Conservation (phyloP, 2,113 vertebrate species). For the Callipepla californica region DNA sequence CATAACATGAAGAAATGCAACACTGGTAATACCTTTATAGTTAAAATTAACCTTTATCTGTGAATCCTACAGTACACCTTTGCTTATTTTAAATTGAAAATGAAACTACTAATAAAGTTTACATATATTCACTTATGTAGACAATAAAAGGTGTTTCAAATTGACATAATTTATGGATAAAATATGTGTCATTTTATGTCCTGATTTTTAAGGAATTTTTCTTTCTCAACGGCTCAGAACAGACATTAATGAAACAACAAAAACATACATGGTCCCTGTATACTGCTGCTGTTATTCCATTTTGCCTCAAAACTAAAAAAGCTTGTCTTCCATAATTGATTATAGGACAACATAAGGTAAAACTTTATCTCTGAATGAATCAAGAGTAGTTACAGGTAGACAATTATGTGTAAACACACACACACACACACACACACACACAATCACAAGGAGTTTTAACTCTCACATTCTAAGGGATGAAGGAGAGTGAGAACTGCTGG, state of each 20-base stretch:
- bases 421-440: background rate
- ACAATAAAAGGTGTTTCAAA: slow-evolving; percentile 70
- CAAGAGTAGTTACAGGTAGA: background rate
- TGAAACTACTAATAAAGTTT: slow-evolving; percentile 70
- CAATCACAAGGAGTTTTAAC: background rate
- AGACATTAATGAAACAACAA: background rate
- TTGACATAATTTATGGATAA: slow-evolving; percentile 58
- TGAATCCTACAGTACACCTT: slow-evolving; percentile 61
- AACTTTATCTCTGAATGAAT: slow-evolving; percentile 10
- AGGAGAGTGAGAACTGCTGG: background rate
- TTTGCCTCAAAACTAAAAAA: slow-evolving; percentile 18
- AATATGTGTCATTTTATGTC: slow-evolving; percentile 63
- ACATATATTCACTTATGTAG: slow-evolving; percentile 69
- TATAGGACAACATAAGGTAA: slow-evolving; percentile 2
- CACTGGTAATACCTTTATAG: slow-evolving; percentile 61
- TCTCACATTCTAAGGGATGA: background rate
- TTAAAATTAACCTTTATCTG: slow-evolving; percentile 59
- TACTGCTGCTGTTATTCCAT: background rate
- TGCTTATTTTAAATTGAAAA: slow-evolving; percentile 67
- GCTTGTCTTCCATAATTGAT: background rate
- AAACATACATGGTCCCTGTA: background rate
- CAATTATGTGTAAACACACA: background rate
- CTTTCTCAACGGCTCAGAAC: background rate
- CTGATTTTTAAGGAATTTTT: slow-evolving; percentile 12
- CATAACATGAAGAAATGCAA: slow-evolving; percentile 64